Evolutionary conservation across 2,797 vertebrate genomes (phyloP).

Genomic region (Neosilurus hyrtlii): DNA sequence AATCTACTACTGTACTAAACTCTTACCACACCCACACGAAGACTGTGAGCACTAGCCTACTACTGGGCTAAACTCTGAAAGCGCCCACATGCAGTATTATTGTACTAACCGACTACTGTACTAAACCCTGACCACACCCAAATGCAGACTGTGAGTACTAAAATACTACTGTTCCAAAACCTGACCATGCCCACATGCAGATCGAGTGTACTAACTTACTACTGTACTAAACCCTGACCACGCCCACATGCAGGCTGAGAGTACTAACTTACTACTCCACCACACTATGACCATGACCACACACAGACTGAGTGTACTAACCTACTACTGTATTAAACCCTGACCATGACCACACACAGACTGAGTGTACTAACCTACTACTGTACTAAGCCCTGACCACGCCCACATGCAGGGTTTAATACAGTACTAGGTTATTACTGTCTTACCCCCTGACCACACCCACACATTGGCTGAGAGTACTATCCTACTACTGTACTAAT

Average conservation of each 20-base stretch:
- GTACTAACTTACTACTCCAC: not conserved
- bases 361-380: not conserved
- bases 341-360: not conserved
- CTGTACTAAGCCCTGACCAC: not conserved
- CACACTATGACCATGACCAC: not conserved
- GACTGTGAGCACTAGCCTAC: not conserved
- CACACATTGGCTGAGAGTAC: not conserved
- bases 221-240: too few relatives aligned
- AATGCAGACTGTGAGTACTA: too few relatives aligned
- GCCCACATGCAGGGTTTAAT: not conserved
- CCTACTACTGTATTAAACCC: not conserved
- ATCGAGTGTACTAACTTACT: too few relatives aligned
- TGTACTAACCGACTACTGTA: not conserved
- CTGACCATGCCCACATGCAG: too few relatives aligned
- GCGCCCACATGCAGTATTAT: not conserved
- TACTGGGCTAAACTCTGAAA: not conserved
- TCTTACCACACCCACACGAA: not conserved
- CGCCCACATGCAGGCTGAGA: too few relatives aligned
- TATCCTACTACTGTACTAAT: not conserved
- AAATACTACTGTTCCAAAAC: too few relatives aligned
- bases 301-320: not conserved
- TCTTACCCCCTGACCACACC: not conserved
- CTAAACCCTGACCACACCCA: too few relatives aligned
- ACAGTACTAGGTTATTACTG: not conserved
- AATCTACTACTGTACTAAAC: not conserved